These are phyloP conservation scores for Amphiprion clarkii DNA, from an alignment of 2,797 vertebrate species.

Conservation along the genomic window DNA sequence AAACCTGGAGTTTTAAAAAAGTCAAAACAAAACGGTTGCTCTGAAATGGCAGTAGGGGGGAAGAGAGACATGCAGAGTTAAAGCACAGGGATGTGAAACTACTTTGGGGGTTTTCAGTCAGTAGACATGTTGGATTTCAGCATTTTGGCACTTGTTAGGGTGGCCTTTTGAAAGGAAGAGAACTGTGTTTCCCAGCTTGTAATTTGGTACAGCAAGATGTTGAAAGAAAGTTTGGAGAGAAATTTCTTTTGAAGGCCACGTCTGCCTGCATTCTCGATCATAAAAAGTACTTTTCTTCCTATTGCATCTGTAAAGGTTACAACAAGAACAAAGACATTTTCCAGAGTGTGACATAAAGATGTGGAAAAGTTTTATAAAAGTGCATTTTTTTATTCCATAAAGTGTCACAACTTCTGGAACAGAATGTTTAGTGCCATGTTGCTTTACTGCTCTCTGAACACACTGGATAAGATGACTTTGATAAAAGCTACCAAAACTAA, in stretches of 20 bases:
- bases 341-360: neutral
- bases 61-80: neutral
- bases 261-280: neutral
- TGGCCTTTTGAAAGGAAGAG: slow-evolving; percentile 8
- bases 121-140: neutral
- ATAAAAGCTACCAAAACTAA: slow-evolving; percentile 33
- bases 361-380: neutral
- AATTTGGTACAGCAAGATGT: neutral
- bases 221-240: neutral
- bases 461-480: slow-evolving; percentile 28
- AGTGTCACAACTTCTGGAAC: slow-evolving; percentile 7
- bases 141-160: neutral
- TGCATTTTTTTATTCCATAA: slow-evolving; percentile 16
- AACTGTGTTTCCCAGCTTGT: slow-evolving; percentile 1
- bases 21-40: neutral
- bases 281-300: too few species aligned
- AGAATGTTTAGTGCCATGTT: neutral
- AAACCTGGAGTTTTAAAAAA: neutral
- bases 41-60: neutral
- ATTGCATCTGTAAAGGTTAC: slow-evolving; percentile 18
- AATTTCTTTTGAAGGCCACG: slow-evolving; percentile 1
- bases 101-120: slow-evolving; percentile 4
- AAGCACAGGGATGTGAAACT: neutral
- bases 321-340: neutral
- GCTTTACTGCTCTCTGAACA: slow-evolving; percentile 1